Conservation (phyloP, 2,888 invertebrate species). For the Antheraea yamamai region DNA sequence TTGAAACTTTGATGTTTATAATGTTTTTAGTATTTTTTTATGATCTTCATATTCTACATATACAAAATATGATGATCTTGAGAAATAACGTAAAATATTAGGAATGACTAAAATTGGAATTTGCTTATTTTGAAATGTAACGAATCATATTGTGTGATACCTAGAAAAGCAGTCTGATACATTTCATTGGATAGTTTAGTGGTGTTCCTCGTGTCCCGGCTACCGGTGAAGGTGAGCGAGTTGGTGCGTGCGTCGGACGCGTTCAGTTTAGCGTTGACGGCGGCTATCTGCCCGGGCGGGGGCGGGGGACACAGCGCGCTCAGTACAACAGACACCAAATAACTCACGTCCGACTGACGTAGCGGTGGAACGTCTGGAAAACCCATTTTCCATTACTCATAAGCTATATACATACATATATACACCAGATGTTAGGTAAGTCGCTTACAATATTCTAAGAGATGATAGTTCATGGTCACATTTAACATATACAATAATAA, state of each 20-base stretch:
- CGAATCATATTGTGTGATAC: constrained; percentile 55
- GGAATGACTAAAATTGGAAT: too few relatives aligned
- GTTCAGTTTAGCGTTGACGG: constrained; percentile 87
- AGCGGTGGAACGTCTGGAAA: constrained; percentile 92
- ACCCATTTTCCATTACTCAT: neutral
- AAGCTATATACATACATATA: too few relatives aligned
- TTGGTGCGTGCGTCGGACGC: constrained; percentile 88
- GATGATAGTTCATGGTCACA: too few relatives aligned
- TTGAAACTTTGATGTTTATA: too few relatives aligned
- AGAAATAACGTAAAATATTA: too few relatives aligned
- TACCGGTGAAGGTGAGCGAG: constrained; percentile 90
- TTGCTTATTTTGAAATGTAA: too few relatives aligned
- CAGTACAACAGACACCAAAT: constrained; percentile 93
- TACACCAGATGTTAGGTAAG: too few relatives aligned
- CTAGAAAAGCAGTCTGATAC: constrained; percentile 91
- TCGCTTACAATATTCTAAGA: too few relatives aligned
- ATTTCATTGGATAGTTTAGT: constrained; percentile 89
- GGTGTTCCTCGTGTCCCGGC: constrained; percentile 89
- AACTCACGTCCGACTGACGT: constrained; percentile 94
- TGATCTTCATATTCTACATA: too few relatives aligned
- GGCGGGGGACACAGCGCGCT: constrained; percentile 87
- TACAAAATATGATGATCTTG: too few relatives aligned
- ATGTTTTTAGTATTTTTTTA: too few relatives aligned
- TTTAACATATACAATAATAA: too few relatives aligned
- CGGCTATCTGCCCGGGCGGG: constrained; percentile 87